A percentile compares a stretch with the other conserved stretches of the same genome.
These are phyloP conservation scores for Myotis pilosus DNA, from an alignment of 2,797 vertebrate genomes.

Conservation along the genomic window DNA sequence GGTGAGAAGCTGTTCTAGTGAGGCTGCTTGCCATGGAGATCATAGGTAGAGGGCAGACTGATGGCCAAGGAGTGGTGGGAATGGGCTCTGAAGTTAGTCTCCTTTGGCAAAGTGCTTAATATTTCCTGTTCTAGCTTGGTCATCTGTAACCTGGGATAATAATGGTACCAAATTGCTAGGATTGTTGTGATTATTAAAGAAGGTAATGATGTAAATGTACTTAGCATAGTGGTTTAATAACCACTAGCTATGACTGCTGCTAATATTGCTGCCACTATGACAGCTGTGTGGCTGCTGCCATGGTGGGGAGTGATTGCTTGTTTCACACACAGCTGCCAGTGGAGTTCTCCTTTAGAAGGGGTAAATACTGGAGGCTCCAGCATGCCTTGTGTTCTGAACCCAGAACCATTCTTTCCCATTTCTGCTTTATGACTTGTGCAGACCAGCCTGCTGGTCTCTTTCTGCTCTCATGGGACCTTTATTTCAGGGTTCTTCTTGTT, in stretches of 20 bases:
- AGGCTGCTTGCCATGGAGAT: neutral
- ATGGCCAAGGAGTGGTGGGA: neutral
- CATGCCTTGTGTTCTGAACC: neutral
- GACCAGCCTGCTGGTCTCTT: neutral
- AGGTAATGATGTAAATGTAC: neutral
- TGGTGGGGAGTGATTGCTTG: neutral
- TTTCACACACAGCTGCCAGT: neutral
- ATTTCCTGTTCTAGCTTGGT: neutral
- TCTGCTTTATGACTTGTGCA: neutral
- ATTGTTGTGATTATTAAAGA: neutral
- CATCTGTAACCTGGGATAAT: neutral
- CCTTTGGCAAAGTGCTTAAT: neutral
- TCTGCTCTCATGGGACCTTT: neutral
- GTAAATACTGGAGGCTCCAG: neutral
- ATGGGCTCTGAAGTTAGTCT: neutral
- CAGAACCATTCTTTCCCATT: neutral
- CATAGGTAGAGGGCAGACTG: neutral
- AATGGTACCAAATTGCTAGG: neutral
- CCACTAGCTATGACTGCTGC: neutral
- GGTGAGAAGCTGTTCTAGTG: neutral
- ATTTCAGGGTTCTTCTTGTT: neutral
- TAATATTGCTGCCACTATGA: neutral
- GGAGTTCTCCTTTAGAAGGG: neutral
- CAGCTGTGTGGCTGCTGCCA: neutral
- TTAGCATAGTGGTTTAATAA: neutral